phyloP scores from a whole-genome alignment of 2,888 invertebrate genomes.

The Amiota communis region DNA sequence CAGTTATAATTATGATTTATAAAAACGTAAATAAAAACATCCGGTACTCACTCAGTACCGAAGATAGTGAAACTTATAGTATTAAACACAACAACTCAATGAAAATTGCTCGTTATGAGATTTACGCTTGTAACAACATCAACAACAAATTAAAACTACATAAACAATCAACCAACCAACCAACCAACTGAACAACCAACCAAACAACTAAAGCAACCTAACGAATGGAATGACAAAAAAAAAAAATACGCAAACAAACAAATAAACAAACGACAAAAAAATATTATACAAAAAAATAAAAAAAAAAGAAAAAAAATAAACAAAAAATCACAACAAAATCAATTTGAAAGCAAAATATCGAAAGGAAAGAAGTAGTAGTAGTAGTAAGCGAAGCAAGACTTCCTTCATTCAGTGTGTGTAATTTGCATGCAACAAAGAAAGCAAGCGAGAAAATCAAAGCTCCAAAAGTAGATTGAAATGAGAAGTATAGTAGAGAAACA shows the following conservation, averaged over 20 bases:
- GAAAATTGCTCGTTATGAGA: neutral
- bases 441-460: conserved; percentile 22
- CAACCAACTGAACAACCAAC: conserved; percentile 46
- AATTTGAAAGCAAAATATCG: conserved; percentile 41
- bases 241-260: conserved; percentile 29
- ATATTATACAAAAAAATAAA: conserved; percentile 32
- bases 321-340: conserved; percentile 44
- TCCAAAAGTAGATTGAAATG: conserved; percentile 17
- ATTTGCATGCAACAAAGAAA: conserved; percentile 56
- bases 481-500: conserved; percentile 14
- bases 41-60: too few species aligned
- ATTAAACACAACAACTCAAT: neutral
- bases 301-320: conserved; percentile 31
- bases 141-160: conserved; percentile 56
- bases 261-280: conserved; percentile 40
- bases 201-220: too few species aligned
- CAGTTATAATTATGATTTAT: too few species aligned
- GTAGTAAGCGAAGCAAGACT: conserved; percentile 41
- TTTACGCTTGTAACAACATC: conserved; percentile 32
- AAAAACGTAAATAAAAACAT: too few species aligned
- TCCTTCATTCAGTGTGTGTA: conserved; percentile 51
- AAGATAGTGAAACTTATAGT: too few species aligned
- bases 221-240: conserved; percentile 11
- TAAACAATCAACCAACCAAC: conserved; percentile 59
- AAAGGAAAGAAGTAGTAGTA: conserved; percentile 26